Conservation (phyloP, 2,888 invertebrate species). For the Hybos culiciformis region DNA sequence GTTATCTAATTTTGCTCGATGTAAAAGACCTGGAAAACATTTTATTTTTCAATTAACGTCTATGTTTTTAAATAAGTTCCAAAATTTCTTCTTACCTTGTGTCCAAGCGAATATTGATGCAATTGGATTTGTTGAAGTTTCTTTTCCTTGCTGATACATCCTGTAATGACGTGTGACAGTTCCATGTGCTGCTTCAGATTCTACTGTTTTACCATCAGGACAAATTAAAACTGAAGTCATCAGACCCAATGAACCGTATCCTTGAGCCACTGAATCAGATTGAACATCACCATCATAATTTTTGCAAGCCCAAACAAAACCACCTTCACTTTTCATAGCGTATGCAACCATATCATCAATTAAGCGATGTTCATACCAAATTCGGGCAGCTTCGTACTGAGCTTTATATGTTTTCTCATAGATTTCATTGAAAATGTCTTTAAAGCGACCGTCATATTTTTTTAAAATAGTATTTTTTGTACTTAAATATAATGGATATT, state of each 20-base stretch:
- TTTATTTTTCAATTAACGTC: too few species aligned
- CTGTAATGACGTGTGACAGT: slow-evolving; percentile 88
- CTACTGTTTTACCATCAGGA: slow-evolving; percentile 96
- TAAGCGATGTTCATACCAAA: slow-evolving; percentile 97
- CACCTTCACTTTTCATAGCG: slow-evolving; percentile 94
- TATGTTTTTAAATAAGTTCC: too few species aligned
- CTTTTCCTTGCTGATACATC: slow-evolving; percentile 83
- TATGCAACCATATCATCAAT: slow-evolving; percentile 99
- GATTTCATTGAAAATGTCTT: slow-evolving; percentile 93
- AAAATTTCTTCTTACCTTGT: too few species aligned
- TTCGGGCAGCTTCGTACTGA: slow-evolving; percentile 67
- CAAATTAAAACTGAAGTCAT: slow-evolving; percentile 97
- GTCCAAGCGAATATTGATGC: slow-evolving; percentile 99
- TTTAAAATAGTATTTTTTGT: slow-evolving; percentile 96
- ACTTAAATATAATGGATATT: slow-evolving; percentile 82
- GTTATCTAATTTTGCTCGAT: slow-evolving; percentile 86
- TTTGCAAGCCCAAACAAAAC: slow-evolving; percentile 99
- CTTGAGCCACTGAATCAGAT: slow-evolving; percentile 96
- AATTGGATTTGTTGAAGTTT: slow-evolving; percentile 97
- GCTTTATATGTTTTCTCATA: slow-evolving; percentile 78
- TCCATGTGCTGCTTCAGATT: slow-evolving; percentile 97
- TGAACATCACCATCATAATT: slow-evolving; percentile 99
- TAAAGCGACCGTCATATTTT: slow-evolving; percentile 91
- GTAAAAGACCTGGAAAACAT: too few species aligned
- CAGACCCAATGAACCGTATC: slow-evolving; percentile 87